Percentiles rank a stretch among this genome's conserved stretches.
Evolutionary conservation across 2,888 invertebrate species (phyloP).

Genomic region (Serripes groenlandicus): DNA sequence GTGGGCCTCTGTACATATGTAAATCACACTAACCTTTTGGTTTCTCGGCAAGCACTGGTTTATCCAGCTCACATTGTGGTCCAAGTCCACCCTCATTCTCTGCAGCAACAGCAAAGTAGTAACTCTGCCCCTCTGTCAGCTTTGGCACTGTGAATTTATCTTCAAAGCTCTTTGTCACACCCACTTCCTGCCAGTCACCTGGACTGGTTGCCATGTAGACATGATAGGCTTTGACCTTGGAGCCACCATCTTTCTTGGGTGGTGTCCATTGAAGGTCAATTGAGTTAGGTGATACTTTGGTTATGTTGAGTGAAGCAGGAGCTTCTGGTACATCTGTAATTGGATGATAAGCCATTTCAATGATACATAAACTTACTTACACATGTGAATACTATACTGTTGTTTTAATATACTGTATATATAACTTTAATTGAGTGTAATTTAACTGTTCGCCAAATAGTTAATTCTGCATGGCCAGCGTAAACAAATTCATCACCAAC

Average conservation of each 20-base stretch:
- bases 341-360: too few relatives aligned
- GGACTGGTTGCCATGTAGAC: conserved; percentile 68
- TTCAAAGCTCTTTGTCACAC: conserved; percentile 73
- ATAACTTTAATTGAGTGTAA: too few relatives aligned
- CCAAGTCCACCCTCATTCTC: conserved; percentile 92
- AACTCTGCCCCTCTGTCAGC: conserved; percentile 86
- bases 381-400: too few relatives aligned
- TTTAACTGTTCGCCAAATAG: too few relatives aligned
- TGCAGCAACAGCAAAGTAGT: conserved; percentile 95
- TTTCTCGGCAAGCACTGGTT: conserved; percentile 76
- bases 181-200: conserved; percentile 74
- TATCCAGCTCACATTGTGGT: conserved; percentile 68
- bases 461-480: too few relatives aligned
- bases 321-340: conserved; percentile 74
- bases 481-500: too few relatives aligned
- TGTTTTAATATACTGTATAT: too few relatives aligned
- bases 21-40: conserved; percentile 67
- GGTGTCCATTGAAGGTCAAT: conserved; percentile 83
- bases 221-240: conserved; percentile 77
- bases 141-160: conserved; percentile 70
- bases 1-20: too few relatives aligned
- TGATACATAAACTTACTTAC: too few relatives aligned
- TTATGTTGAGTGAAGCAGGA: conserved; percentile 72
- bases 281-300: conserved; percentile 70
- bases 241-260: conserved; percentile 83